Conservation (phyloP, 2,113 vertebrate genomes). For the Natator depressus region DNA sequence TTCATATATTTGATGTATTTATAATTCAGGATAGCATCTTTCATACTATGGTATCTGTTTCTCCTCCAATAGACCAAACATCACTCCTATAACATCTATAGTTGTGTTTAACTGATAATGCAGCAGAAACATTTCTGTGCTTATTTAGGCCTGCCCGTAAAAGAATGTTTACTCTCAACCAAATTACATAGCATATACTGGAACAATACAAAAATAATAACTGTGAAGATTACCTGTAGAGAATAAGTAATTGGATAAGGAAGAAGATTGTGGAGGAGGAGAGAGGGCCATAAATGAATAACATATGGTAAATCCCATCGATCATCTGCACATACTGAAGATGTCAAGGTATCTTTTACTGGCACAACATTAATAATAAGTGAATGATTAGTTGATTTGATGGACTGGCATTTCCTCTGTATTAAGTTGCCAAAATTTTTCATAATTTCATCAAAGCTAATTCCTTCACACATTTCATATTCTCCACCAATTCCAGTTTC, state of each 20-base stretch:
- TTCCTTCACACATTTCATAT: slow-evolving; percentile 84
- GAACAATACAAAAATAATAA: background rate
- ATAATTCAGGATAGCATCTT: background rate
- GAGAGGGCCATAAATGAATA: slow-evolving; percentile 93
- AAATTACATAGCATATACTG: background rate
- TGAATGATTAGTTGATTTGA: slow-evolving; percentile 69
- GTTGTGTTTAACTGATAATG: background rate
- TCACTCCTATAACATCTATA: background rate
- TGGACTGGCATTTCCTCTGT: slow-evolving; percentile 83
- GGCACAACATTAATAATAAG: slow-evolving; percentile 91
- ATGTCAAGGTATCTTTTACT: slow-evolving; percentile 84
- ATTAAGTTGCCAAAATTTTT: slow-evolving; percentile 79
- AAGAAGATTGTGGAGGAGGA: slow-evolving; percentile 92
- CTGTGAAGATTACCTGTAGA: slow-evolving; percentile 76
- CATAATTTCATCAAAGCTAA: slow-evolving; percentile 89
- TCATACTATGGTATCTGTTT: background rate
- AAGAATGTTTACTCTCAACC: background rate
- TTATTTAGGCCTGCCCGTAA: background rate
- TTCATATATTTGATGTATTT: background rate
- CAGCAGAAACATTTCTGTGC: background rate
- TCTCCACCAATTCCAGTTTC: slow-evolving; percentile 63
- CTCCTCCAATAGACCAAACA: background rate
- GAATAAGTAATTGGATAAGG: slow-evolving; percentile 91
- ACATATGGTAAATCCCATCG: slow-evolving; percentile 91
- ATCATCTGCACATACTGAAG: slow-evolving; percentile 83